Percentiles rank a stretch among this genome's conserved stretches.
Conservation (phyloP, 2,888 invertebrate genomes). For the Leptura quadrifasciata region DNA sequence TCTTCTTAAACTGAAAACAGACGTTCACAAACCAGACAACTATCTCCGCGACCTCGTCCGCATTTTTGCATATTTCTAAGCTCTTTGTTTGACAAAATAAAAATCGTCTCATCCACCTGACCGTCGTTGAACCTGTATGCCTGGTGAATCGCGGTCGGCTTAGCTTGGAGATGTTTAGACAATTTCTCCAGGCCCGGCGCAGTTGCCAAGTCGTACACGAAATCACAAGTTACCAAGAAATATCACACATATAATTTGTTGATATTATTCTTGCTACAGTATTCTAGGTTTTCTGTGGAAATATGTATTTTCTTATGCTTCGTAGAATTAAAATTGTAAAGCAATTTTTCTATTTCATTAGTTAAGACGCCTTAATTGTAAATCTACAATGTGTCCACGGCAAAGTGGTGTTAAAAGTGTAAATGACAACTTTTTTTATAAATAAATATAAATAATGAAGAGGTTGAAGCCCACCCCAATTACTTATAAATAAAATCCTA, state of each 20-base stretch:
- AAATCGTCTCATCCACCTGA: slow-evolving; percentile 44
- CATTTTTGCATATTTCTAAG: slow-evolving; percentile 46
- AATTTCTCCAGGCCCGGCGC: slow-evolving; percentile 34
- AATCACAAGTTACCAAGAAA: neutral
- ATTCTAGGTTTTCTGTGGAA: too few relatives aligned
- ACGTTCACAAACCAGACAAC: slow-evolving; percentile 39
- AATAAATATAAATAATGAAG: too few relatives aligned
- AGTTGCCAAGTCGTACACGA: slow-evolving; percentile 22
- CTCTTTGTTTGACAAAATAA: slow-evolving; percentile 43
- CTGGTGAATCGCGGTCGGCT: slow-evolving; percentile 39
- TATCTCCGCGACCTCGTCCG: slow-evolving; percentile 42
- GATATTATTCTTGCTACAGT: too few relatives aligned
- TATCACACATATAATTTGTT: neutral
- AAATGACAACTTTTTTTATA: too few relatives aligned
- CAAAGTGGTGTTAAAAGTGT: too few relatives aligned
- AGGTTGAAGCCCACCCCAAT: too few relatives aligned
- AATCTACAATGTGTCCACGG: too few relatives aligned
- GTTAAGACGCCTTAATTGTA: too few relatives aligned
- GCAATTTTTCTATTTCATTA: too few relatives aligned
- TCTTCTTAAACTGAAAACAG: slow-evolving; percentile 28
- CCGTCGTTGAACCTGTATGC: slow-evolving; percentile 46
- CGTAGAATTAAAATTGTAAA: too few relatives aligned
- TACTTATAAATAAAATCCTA: too few relatives aligned
- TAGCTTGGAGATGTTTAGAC: slow-evolving; percentile 36
- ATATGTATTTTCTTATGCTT: too few relatives aligned